A percentile compares a stretch with the other conserved stretches of the same genome.
phyloP scores from a whole-genome alignment of 2,888 invertebrate species.

The Kryphioiulus occultus region DNA sequence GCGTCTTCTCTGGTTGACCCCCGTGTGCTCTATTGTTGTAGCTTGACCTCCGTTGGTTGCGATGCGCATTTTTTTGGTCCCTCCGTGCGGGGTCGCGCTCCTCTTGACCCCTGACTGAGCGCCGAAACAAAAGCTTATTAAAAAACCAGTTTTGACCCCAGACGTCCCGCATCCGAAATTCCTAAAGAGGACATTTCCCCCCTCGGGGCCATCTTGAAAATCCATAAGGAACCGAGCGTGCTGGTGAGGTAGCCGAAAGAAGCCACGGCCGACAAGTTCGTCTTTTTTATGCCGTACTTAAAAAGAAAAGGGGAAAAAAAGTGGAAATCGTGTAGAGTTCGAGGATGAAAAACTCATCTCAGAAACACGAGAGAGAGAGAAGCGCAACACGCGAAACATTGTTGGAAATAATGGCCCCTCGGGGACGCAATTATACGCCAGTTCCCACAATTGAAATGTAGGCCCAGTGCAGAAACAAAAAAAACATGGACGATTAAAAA shows the following conservation, averaged over 20 bases:
- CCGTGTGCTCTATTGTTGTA: conserved; percentile 8
- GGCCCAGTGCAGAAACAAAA: neutral
- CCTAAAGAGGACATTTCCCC: conserved; percentile 35
- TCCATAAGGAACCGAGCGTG: conserved; percentile 31
- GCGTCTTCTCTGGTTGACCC: neutral
- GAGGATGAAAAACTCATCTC: conserved; percentile 14
- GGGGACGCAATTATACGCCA: neutral
- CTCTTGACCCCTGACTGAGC: conserved; percentile 30
- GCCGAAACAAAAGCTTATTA: conserved; percentile 35
- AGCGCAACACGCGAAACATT: conserved; percentile 24
- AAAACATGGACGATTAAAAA: conserved; percentile 1
- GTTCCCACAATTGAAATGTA: conserved; percentile 11
- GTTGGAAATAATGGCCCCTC: conserved; percentile 24
- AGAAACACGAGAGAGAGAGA: neutral
- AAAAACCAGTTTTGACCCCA: conserved; percentile 20
- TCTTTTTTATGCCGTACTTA: neutral
- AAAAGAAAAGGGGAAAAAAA: neutral
- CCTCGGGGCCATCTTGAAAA: conserved; percentile 35
- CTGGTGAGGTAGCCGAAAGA: conserved; percentile 26
- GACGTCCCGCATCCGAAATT: conserved; percentile 30
- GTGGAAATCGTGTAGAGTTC: neutral
- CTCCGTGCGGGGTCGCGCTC: conserved; percentile 3
- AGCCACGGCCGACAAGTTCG: neutral
- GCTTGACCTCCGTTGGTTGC: neutral
- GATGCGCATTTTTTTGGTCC: neutral